A percentile compares a stretch with the other conserved stretches of the same genome.
These are phyloP conservation scores for Lepetodrilus schrolli DNA, from an alignment of 2,888 invertebrate genomes.

Conservation along the genomic window DNA sequence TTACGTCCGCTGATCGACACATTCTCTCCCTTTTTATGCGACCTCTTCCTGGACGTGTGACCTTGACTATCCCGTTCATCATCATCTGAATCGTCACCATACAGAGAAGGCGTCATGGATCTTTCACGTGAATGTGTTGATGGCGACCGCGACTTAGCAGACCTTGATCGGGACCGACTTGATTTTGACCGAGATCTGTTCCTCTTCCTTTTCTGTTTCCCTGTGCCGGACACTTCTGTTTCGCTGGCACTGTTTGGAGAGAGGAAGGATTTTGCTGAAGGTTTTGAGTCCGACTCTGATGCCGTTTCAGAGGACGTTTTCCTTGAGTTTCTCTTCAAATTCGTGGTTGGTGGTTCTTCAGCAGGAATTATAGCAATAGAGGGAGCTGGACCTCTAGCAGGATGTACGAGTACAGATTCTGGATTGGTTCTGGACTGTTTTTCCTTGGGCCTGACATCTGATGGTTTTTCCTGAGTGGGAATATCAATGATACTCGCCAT, in stretches of 20 bases:
- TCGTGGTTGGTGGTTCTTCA: not conserved
- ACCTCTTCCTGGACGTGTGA: not conserved
- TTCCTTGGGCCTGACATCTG: not conserved
- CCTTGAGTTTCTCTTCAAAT: not conserved
- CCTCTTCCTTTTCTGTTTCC: constrained; percentile 1
- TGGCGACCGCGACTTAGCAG: not conserved
- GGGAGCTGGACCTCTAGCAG: not conserved
- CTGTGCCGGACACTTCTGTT: not conserved
- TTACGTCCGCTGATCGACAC: not conserved
- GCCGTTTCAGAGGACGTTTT: not conserved
- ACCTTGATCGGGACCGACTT: not conserved
- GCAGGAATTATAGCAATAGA: not conserved
- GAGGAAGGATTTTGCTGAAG: not conserved
- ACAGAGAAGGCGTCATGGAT: not conserved
- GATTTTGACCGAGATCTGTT: not conserved
- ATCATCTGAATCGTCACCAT: not conserved
- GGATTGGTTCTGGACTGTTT: not conserved
- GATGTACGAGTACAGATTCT: not conserved
- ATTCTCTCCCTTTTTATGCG: not conserved
- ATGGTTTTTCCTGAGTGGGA: not conserved
- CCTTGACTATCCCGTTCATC: not conserved
- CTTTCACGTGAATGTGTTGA: not conserved
- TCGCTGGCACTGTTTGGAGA: constrained; percentile 22
- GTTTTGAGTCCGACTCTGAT: not conserved
- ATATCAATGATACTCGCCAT: constrained; percentile 3